These are phyloP conservation scores for Dolichotis patagonum DNA, from an alignment of 2,113 vertebrate genomes.

Conservation along the genomic window DNA sequence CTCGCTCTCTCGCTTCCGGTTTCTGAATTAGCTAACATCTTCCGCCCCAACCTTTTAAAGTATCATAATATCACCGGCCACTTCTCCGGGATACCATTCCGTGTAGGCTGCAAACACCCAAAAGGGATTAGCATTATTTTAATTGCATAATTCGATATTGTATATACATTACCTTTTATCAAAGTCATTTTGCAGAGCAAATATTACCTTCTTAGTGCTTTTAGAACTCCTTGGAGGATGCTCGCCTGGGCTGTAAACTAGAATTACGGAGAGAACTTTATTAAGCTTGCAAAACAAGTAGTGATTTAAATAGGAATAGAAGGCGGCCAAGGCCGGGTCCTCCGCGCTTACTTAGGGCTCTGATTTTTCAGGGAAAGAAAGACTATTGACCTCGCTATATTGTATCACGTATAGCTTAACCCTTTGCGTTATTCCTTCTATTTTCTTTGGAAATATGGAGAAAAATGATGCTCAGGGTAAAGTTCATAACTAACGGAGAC, in stretches of 20 bases:
- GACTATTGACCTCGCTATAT: not conserved
- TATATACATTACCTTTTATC: constrained; percentile 79
- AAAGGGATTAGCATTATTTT: constrained; percentile 77
- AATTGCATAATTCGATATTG: constrained; percentile 75
- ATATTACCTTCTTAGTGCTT: constrained; percentile 80
- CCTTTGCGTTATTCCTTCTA: not conserved
- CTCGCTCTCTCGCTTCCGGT: constrained; percentile 71
- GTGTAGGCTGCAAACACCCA: constrained; percentile 73
- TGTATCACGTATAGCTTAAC: constrained; percentile 19
- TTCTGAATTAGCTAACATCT: constrained; percentile 70
- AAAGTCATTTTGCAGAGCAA: constrained; percentile 79
- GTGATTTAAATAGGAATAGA: constrained; percentile 65
- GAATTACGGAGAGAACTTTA: constrained; percentile 76
- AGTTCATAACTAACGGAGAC: not conserved
- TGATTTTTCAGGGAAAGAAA: constrained; percentile 56
- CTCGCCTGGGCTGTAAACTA: constrained; percentile 62
- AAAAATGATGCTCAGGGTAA: constrained; percentile 1
- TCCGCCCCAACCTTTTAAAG: constrained; percentile 78
- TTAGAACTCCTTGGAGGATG: constrained; percentile 76
- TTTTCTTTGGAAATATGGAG: constrained; percentile 48
- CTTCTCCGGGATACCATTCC: constrained; percentile 72
- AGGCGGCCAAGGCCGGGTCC: constrained; percentile 17
- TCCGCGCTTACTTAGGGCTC: constrained; percentile 12
- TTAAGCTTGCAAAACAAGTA: constrained; percentile 72
- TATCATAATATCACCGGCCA: constrained; percentile 62